Evolutionary conservation across 2,888 invertebrate species (phyloP), one percentile per base, ranked within the genome.

Genomic region (Aradus depressus): DNA sequence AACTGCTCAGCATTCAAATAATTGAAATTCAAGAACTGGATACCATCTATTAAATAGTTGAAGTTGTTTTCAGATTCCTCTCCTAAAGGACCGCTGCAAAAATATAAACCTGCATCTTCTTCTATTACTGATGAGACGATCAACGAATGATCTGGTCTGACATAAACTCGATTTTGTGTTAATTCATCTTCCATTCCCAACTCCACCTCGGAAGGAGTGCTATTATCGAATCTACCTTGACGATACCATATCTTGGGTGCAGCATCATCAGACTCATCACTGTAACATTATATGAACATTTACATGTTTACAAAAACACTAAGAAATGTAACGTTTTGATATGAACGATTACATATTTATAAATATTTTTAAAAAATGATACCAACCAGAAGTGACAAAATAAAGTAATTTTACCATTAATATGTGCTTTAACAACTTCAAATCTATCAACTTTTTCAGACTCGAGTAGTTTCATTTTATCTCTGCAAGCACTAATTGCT

Each of bases 241-340:
- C 67, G 68, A 58, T 69, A 73, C 75, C 75, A 75, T 45, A 72
- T 66, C 64, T 69, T 73, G 2, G 72, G 65, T 38, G 67, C 62
- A 4, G 61, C 61, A 55, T 69, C 67, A 53, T 67, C 68, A 23
- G 61, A 60, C 60, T 72, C 70, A 21, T 67, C 64, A 55, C 71
- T 66, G 53, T 48, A 58, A 42, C 18, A 39, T 53, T 52, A 41
- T 45, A 55, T 55, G 44, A 49, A 55, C 0, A 47, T 19, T 50
- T 22, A 34, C 25, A 19, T 38, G 16, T 34, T 1, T 12, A 21
- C 4, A 5, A 3, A 14, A 34, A 23, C 16, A 22, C 1, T 19
- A 19, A n/a, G 14, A 42, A 19, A n/a, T 23, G 16, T 19, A 44
- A 4, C n/a, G 3, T 45, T 14, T 18, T 22, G 18, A 38, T 4